Conservation (phyloP, 2,888 invertebrate genomes). For the Leucophenga montana region DNA sequence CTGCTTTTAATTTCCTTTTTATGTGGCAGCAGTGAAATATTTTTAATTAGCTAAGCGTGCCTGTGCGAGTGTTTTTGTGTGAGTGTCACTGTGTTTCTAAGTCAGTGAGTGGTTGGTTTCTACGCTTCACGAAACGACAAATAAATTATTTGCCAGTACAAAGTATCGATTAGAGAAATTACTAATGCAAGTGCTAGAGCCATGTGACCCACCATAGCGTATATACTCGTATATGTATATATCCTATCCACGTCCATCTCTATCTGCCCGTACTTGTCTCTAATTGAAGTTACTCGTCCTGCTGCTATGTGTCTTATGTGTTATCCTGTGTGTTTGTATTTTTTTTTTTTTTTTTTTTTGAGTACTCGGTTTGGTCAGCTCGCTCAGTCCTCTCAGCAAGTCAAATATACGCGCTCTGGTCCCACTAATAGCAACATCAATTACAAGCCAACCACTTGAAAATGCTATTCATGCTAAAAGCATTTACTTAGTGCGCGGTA, state of each 20-base stretch:
- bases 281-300: neutral
- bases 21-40: neutral
- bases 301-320: neutral
- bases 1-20: no score
- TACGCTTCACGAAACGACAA: neutral
- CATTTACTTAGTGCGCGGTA: slow-evolving; percentile 49
- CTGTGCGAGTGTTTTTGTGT: neutral
- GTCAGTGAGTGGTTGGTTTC: neutral
- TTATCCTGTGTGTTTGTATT: neutral
- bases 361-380: neutral
- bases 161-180: slow-evolving; percentile 24
- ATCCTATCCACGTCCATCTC: neutral
- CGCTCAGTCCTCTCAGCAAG: no score
- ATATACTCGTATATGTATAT: neutral
- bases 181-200: neutral
- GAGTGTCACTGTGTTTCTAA: neutral
- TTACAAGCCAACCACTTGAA: slow-evolving; percentile 50
- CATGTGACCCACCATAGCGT: no score
- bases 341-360: neutral
- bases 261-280: slow-evolving; percentile 15
- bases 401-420: neutral
- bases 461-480: slow-evolving; percentile 55
- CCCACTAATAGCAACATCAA: slow-evolving; percentile 48
- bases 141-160: slow-evolving; percentile 19
- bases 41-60: slow-evolving; percentile 9